Base-by-base conservation (phyloP, 1,140 invertebrate genomes). In the Lanistes nyassanus region DNA sequence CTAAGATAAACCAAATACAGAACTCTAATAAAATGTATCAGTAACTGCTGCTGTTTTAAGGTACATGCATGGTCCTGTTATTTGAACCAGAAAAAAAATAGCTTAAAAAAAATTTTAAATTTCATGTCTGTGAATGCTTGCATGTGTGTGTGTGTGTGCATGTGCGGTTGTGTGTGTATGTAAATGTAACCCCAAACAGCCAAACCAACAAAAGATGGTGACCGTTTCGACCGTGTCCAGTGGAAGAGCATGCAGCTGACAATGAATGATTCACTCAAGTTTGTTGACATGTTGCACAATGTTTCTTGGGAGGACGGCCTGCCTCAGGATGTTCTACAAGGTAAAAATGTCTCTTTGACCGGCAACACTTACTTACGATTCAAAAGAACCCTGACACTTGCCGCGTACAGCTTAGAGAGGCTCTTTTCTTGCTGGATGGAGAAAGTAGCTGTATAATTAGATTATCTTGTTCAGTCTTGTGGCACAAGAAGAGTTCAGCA, bases 201-300 rank as follows among this genome's bases (percentile, higher is more conserved):
- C 51, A 85, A 85, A 65, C 75, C 78, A 53, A 81, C 83, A 76
- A 79, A 82, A n/a, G 74, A 68, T 7, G 73, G 80, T 36, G 83
- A 84, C 36, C 77, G 81, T 53, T 83, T 86, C 80, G 86, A 87
- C 74, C 72, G 83, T 31, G 69, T 79, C 13, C 82, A 82, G 51
- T 90, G 88, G 88, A 89, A 89, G 76, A 79, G 79, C 31, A 89
- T 88, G 81, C 81, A 83, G 67, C 77, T 80, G 66, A 84, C 85
- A 11, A 87, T 90, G 87, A 81, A 55, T 53, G 88, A 90, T 69
- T 82, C 85, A 0, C 79, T 79, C 47, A 89, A 88, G 81, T 90
- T 89, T 84, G 86, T 88, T 11, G 88, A 90, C 74, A 87, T 90
- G 83, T 71, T 90, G 56, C 88, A 89, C 76, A 88, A 88, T 79